Conservation (phyloP, 2,888 invertebrate genomes). For the Plebejus argus region DNA sequence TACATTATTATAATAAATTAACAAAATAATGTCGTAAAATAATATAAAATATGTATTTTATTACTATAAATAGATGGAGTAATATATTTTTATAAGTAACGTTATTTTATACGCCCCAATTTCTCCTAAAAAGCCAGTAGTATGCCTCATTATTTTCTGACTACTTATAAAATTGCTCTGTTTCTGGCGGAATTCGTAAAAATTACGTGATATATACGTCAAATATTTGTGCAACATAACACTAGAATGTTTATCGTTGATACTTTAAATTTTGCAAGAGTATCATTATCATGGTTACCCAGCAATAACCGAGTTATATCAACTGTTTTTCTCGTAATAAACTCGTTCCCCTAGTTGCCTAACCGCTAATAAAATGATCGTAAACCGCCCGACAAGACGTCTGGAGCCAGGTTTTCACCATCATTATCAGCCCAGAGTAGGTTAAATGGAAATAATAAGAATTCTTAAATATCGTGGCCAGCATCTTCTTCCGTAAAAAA, state of each 20-base stretch:
- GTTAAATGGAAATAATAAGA: not conserved
- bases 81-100: not conserved
- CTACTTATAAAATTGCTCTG: not conserved
- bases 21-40: no score
- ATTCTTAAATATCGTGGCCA: not conserved
- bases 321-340: constrained; percentile 29
- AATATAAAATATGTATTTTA: no score
- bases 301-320: not conserved
- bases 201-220: not conserved
- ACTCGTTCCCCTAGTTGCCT: constrained; percentile 16
- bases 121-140: not conserved
- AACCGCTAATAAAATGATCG: constrained; percentile 29
- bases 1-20: no score
- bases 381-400: constrained; percentile 11
- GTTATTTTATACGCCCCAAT: not conserved
- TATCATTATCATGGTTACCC: not conserved
- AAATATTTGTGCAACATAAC: no score
- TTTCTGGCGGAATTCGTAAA: not conserved
- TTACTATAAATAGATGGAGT: no score
- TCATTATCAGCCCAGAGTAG: not conserved
- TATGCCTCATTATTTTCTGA: not conserved
- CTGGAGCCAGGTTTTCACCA: constrained; percentile 19
- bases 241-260: not conserved
- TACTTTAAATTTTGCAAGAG: not conserved
- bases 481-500: not conserved